Conservation (phyloP, 1,140 invertebrate genomes). For the Anagrus nilaparvatae region DNA sequence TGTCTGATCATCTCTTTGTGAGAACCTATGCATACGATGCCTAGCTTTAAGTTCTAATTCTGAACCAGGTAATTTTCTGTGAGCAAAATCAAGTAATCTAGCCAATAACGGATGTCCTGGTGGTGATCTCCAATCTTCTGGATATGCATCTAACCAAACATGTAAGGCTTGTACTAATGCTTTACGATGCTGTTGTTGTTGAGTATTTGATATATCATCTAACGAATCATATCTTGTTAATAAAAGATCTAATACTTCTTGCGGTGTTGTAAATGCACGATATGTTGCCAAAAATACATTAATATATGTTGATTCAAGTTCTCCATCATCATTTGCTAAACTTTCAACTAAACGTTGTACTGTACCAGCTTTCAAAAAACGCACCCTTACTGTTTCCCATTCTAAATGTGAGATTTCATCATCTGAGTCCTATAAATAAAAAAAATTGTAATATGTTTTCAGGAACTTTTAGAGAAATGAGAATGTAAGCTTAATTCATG, state of each 20-base stretch:
- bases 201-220: constrained; percentile 43
- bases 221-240: constrained; percentile 67
- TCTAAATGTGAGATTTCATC: constrained; percentile 91
- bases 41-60: constrained; percentile 70
- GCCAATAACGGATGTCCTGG: constrained; percentile 71
- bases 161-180: constrained; percentile 81
- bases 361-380: constrained; percentile 93
- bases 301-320: constrained; percentile 94
- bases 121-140: constrained; percentile 90
- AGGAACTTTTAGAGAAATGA: background rate
- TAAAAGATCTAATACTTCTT: constrained; percentile 72
- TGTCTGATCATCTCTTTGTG: constrained; percentile 40
- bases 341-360: constrained; percentile 86
- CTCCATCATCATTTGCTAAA: constrained; percentile 83
- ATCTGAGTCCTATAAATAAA: constrained; percentile 57
- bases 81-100: constrained; percentile 75
- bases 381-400: constrained; percentile 97
- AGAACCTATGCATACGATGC: constrained; percentile 51
- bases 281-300: constrained; percentile 96
- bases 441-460: background rate
- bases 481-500: too few relatives aligned
- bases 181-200: constrained; percentile 62
- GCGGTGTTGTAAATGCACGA: constrained; percentile 72
- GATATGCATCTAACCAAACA: constrained; percentile 94
- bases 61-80: constrained; percentile 66